Evolutionary conservation across 2,113 vertebrate genomes (phyloP).

Genomic region (Craseonycteris thonglongyai): DNA sequence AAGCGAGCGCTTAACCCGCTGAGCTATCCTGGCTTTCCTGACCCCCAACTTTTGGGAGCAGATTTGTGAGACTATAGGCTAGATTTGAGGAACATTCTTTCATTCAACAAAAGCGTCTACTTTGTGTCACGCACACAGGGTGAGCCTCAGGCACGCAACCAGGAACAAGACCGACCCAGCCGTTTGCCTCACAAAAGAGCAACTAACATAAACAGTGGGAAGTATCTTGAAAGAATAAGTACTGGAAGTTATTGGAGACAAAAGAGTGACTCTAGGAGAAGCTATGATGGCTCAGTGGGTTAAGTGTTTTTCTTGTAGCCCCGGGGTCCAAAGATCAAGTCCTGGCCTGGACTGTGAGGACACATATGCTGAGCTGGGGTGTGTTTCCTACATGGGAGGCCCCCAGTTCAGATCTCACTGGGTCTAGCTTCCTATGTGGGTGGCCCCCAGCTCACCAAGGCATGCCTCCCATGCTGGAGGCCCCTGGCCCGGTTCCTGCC

Average conservation of each 20-base stretch:
- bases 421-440: too few relatives aligned
- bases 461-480: too few relatives aligned
- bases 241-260: background rate
- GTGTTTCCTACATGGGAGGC: too few relatives aligned
- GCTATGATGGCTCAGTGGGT: too few relatives aligned
- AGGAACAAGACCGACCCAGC: background rate
- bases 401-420: too few relatives aligned
- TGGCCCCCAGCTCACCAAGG: too few relatives aligned
- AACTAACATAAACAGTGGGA: background rate
- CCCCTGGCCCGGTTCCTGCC: too few relatives aligned
- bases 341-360: too few relatives aligned
- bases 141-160: background rate
- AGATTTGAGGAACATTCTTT: background rate
- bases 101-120: background rate
- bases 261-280: background rate
- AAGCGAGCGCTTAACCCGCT: too few relatives aligned
- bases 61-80: background rate
- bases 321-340: too few relatives aligned
- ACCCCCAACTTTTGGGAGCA: background rate
- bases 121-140: background rate
- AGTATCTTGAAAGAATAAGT: background rate
- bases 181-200: background rate
- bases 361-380: too few relatives aligned
- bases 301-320: too few relatives aligned
- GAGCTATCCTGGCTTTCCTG: background rate